Evolutionary conservation across 2,888 invertebrate species (phyloP), one percentile per base, ranked within the genome.

Genomic region (Eupithecia dodoneata): DNA sequence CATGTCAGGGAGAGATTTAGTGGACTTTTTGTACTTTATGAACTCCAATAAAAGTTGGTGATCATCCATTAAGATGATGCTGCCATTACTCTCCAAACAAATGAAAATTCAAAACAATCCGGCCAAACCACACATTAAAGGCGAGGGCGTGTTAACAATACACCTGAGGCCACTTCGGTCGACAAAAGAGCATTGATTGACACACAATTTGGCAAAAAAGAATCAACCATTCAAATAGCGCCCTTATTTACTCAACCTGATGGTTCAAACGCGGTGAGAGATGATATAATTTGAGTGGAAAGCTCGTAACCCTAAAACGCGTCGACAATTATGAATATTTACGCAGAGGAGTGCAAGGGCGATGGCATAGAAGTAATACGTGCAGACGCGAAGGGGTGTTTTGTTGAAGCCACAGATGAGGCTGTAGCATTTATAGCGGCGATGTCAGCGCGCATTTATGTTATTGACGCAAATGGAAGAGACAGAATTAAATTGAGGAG

Each of bases 281-380:
- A 76, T 73, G 76, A 74, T 81, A 75, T 83, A 75, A 81, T 82
- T 83, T 81, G 80, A 79, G 81, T 81, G 76, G 77, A 77, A 78
- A 81, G 77, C 80, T 74, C 80, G 81, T 85, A 84, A 86, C 88
- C 89, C 87, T 84, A 86, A 87, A 87, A 83, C 81, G 85, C 85
- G 82, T 84, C 83, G 81, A 86, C 88, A 88, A 91, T 92, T 88
- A 88, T 87, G 92, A 91, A 91, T 93, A 92, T 93, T 92, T 91
- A 87, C 87, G 84, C 87, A 89, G 86, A 86, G 88, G 83, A 88
- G 89, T 88, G 89, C 83, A 84, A 83, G 84, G 81, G 89, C 91
- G 89, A 84, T 87, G 89, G 86, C 75, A 83, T 82, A 88, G 92
- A 92, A 93, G 84, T 92, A 92, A 93, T 88, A 77, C 84, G 82